phyloP scores from a whole-genome alignment of 2,888 invertebrate genomes.

The Conops quadrifasciatus region DNA sequence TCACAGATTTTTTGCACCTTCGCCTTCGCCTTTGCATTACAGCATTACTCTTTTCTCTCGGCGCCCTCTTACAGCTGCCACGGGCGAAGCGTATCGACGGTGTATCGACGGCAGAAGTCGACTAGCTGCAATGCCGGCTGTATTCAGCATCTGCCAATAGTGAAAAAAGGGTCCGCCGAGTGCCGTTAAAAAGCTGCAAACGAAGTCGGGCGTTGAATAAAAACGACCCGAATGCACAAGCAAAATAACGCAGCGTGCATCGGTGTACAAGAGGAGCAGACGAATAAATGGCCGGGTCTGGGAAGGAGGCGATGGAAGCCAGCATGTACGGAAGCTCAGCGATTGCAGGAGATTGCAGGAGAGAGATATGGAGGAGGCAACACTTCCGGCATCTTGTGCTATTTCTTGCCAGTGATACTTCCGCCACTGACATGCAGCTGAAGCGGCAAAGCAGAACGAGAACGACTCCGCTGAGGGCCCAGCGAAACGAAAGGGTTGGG shows the following conservation, averaged over 20 bases:
- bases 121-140: neutral
- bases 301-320: neutral
- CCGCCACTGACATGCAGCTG: slow-evolving; percentile 30
- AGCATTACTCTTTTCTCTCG: neutral
- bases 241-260: no score
- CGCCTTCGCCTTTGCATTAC: neutral
- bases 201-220: no score
- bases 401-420: slow-evolving; percentile 39
- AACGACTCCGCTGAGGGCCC: no score
- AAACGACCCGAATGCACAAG: no score
- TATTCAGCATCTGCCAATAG: no score
- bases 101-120: slow-evolving; percentile 15
- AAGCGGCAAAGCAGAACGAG: neutral
- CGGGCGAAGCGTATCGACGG: neutral
- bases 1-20: slow-evolving; percentile 4
- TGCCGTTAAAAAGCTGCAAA: no score
- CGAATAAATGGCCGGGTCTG: neutral
- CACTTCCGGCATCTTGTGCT: slow-evolving; percentile 26
- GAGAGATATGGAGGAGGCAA: neutral
- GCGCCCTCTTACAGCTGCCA: neutral
- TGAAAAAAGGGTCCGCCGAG: neutral
- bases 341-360: neutral
- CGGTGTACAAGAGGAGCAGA: neutral
- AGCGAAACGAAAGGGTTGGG: no score
- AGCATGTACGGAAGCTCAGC: slow-evolving; percentile 7